phyloP scores from a whole-genome alignment of 2,888 invertebrate genomes.

The Halictus ligatus region DNA sequence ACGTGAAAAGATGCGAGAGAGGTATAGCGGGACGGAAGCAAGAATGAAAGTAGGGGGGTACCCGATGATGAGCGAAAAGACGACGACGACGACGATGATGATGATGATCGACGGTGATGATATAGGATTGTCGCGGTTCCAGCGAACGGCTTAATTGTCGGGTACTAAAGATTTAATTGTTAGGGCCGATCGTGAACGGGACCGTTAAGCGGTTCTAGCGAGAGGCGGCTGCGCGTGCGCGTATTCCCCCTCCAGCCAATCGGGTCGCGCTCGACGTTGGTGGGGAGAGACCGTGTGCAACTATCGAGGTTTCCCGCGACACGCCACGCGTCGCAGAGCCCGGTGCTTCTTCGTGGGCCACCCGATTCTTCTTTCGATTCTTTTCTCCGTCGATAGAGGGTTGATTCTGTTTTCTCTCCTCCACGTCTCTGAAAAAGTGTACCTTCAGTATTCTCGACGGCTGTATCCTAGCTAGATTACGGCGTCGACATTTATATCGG shows the following conservation, averaged over 20 bases:
- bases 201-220: constrained; percentile 75
- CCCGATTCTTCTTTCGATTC: constrained; percentile 29
- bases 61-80: constrained; percentile 14
- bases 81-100: neutral
- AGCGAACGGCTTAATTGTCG: constrained; percentile 36
- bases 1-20: neutral
- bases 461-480: constrained; percentile 5
- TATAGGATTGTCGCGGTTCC: neutral
- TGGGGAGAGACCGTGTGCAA: constrained; percentile 37
- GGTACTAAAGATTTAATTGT: constrained; percentile 57
- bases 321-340: constrained; percentile 55
- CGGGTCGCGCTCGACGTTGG: neutral
- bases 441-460: constrained; percentile 63
- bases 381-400: constrained; percentile 3
- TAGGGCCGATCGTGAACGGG: constrained; percentile 75
- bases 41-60: constrained; percentile 45
- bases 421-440: constrained; percentile 9
- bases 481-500: constrained; percentile 39
- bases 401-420: neutral
- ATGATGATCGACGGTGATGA: neutral
- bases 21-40: neutral
- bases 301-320: constrained; percentile 46
- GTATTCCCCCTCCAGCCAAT: constrained; percentile 12
- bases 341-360: constrained; percentile 33
- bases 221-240: constrained; percentile 57